Evolutionary conservation across 2,113 vertebrate genomes (phyloP).

Genomic region (Chauna torquata): DNA sequence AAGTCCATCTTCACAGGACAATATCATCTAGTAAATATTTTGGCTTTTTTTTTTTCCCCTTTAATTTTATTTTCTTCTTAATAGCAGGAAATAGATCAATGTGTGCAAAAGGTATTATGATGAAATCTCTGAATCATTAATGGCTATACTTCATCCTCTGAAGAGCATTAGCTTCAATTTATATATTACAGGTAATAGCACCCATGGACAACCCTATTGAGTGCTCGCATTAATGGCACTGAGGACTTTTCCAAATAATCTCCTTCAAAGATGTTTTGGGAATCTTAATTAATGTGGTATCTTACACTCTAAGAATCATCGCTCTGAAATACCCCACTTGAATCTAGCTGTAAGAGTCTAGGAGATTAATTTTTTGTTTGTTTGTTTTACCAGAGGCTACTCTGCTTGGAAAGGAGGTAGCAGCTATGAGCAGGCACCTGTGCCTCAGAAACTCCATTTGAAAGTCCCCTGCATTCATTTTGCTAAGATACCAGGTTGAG

Average conservation of each 20-base stretch:
- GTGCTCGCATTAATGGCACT: neutral
- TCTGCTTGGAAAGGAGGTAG: neutral
- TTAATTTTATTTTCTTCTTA: neutral
- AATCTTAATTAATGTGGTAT: neutral
- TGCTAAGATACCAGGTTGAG: neutral
- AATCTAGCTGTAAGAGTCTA: neutral
- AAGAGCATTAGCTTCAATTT: neutral
- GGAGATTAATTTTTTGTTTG: neutral
- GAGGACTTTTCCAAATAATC: neutral
- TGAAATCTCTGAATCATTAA: constrained; percentile 17
- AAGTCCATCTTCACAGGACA: neutral
- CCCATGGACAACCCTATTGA: neutral
- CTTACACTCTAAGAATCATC: neutral
- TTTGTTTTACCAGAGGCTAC: neutral
- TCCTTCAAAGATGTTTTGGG: neutral
- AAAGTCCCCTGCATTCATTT: neutral
- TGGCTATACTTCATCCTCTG: neutral
- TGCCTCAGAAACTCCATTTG: neutral
- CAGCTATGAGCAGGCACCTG: neutral
- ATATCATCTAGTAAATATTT: neutral
- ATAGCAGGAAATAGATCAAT: constrained; percentile 11
- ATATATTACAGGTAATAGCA: neutral
- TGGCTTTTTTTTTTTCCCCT: neutral
- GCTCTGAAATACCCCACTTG: neutral
- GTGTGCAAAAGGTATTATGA: constrained; percentile 6